Base-by-base conservation (phyloP, 2,797 vertebrate genomes). In the Sebastes trivittatus region DNA sequence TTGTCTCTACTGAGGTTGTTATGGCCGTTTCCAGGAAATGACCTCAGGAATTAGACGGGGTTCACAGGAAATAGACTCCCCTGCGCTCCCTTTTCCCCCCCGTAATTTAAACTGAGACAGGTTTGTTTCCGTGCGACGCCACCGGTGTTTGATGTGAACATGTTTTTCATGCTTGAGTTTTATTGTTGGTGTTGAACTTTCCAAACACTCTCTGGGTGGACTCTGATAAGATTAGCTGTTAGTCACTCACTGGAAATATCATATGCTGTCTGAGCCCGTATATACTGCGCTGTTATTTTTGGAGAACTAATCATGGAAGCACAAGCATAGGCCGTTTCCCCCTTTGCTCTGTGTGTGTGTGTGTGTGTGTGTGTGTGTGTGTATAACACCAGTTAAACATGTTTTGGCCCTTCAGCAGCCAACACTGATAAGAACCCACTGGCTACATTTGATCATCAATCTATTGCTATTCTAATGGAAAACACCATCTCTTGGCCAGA, bases 1-100 rank as follows among this genome's bases (percentile, higher is more conserved):
- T 96, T 95, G 90, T 93, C 87, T 91, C 82, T 46, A 67, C 75
- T 65, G 71, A 91, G 81, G 91, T 88, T 95, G 92, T 92, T 95
- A 59, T 91, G 93, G 91, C 87, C 77, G 62, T 94, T 92, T 95
- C 93, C 93, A 96, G 95, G 95, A 96, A 95, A 89, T 94, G 86
- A 95, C 92, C 91, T 92, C 86, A 89, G 88, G 78, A 94, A 89
- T 90, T 18, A 90, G 82, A 36, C 36, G n/a, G 34, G 72, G 75
- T 79, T 76, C 8, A 73, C 68, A 93, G 93, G 93, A 95, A 94
- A 94, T 92, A 75, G 29, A 30, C 29, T 30, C 29, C 29, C 6
- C 29, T 30, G 6, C 29, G 29, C 29, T 30, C 29, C 29, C 80
- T 83, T 77, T 56, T 42, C 30, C 16, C 16, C 52, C 6, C 30